These are phyloP conservation scores for Cottus gobio DNA, from an alignment of 2,113 vertebrate species.

Conservation along the genomic window DNA sequence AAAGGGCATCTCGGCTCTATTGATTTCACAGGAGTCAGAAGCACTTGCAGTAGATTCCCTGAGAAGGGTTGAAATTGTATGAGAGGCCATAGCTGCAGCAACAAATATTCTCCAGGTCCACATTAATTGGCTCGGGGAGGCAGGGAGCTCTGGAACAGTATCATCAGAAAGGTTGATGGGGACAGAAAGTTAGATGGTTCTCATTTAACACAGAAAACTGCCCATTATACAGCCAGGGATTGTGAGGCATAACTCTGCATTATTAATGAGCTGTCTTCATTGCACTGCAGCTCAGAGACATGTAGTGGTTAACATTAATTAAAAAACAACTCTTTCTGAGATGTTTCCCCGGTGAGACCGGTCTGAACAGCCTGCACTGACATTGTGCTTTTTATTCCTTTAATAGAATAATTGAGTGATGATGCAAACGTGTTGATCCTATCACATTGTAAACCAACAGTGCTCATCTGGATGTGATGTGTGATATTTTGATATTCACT, in stretches of 20 bases:
- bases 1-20: slow-evolving; percentile 80
- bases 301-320: slow-evolving; percentile 71
- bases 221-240: slow-evolving; percentile 60
- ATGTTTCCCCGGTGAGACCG: slow-evolving; percentile 31
- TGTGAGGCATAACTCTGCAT: slow-evolving; percentile 54
- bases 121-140: slow-evolving; percentile 83
- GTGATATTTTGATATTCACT: neutral
- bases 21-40: slow-evolving; percentile 78
- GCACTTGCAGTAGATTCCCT: slow-evolving; percentile 71
- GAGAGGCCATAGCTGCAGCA: slow-evolving; percentile 68
- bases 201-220: slow-evolving; percentile 77
- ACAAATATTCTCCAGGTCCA: slow-evolving; percentile 75
- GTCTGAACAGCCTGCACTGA: slow-evolving; percentile 8
- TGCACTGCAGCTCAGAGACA: slow-evolving; percentile 53
- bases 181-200: slow-evolving; percentile 77
- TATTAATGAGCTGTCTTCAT: slow-evolving; percentile 76
- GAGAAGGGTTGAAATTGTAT: slow-evolving; percentile 71
- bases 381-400: slow-evolving; percentile 9
- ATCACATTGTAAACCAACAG: neutral
- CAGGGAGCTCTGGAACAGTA: slow-evolving; percentile 69
- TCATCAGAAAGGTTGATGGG: slow-evolving; percentile 81
- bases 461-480: too few species aligned
- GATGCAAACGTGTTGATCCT: neutral
- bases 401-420: slow-evolving; percentile 44
- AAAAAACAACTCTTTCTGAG: slow-evolving; percentile 56